These are phyloP conservation scores for Carollia perspicillata DNA, from an alignment of 2,113 vertebrate genomes.

Conservation along the genomic window DNA sequence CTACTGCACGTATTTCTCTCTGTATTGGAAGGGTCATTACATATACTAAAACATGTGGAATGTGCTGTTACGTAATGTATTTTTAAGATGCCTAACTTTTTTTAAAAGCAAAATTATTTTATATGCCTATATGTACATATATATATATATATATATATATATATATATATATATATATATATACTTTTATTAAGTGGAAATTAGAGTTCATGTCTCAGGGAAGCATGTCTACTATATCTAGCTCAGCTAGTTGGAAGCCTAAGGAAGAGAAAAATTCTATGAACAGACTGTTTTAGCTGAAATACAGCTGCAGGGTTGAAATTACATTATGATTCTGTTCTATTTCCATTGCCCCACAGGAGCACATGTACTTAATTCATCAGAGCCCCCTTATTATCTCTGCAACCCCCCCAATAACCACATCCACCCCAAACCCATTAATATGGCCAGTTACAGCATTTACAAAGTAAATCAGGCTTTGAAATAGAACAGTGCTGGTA, in stretches of 20 bases:
- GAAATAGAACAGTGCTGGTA: constrained; percentile 24
- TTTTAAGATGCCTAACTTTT: neutral
- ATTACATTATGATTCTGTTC: constrained; percentile 72
- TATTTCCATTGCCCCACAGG: constrained; percentile 56
- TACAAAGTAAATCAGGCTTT: constrained; percentile 54
- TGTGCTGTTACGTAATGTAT: neutral
- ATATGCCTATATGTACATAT: neutral
- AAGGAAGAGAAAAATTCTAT: constrained; percentile 56
- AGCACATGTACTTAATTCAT: constrained; percentile 64
- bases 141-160: neutral
- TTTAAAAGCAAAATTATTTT: neutral
- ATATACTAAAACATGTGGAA: neutral
- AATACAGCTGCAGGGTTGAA: constrained; percentile 71
- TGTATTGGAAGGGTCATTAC: neutral
- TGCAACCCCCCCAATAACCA: constrained; percentile 44
- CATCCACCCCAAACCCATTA: constrained; percentile 33
- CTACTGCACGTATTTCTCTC: neutral
- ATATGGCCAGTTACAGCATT: constrained; percentile 56
- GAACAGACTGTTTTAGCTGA: constrained; percentile 65
- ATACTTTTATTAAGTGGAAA: constrained; percentile 36
- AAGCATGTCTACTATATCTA: constrained; percentile 27
- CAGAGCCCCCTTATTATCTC: constrained; percentile 60
- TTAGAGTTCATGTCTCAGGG: constrained; percentile 17
- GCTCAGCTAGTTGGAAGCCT: constrained; percentile 45
- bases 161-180: neutral